Evolutionary conservation across 2,888 invertebrate genomes (phyloP).

Genomic region (Malacosoma neustria): DNA sequence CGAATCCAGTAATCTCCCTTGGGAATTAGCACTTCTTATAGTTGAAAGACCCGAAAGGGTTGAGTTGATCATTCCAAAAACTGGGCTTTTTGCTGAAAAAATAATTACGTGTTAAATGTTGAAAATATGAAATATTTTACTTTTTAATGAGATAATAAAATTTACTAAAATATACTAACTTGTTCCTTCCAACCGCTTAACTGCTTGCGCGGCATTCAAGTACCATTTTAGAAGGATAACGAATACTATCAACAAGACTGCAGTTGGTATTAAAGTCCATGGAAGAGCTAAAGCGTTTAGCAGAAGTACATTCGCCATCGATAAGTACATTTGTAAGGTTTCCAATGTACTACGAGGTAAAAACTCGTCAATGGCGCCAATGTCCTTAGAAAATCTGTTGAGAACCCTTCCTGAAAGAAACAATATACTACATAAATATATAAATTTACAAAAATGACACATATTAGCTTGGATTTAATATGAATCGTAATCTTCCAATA

Average conservation of each 20-base stretch:
- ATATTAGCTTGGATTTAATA: no score
- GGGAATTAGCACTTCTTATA: conserved; percentile 81
- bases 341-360: conserved; percentile 80
- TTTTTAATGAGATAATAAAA: no score
- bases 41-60: conserved; percentile 84
- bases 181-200: conserved; percentile 83
- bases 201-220: conserved; percentile 81
- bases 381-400: conserved; percentile 89
- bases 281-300: conserved; percentile 55
- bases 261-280: conserved; percentile 56
- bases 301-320: conserved; percentile 43
- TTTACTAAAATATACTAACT: conserved; percentile 67
- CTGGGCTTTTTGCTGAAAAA: conserved; percentile 82
- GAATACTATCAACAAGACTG: conserved; percentile 69
- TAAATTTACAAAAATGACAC: no score
- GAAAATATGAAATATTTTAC: no score
- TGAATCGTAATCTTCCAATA: no score
- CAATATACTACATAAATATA: no score
- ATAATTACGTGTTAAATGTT: no score
- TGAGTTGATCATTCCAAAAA: conserved; percentile 85
- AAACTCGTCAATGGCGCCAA: conserved; percentile 85
- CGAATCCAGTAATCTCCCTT: conserved; percentile 72
- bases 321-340: conserved; percentile 71
- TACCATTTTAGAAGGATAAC: conserved; percentile 79
- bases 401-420: conserved; percentile 70